A percentile compares a stretch with the other conserved stretches of the same genome.
These are phyloP conservation scores for Tetragnatha montana DNA, from an alignment of 2,888 invertebrate genomes.

Conservation along the genomic window DNA sequence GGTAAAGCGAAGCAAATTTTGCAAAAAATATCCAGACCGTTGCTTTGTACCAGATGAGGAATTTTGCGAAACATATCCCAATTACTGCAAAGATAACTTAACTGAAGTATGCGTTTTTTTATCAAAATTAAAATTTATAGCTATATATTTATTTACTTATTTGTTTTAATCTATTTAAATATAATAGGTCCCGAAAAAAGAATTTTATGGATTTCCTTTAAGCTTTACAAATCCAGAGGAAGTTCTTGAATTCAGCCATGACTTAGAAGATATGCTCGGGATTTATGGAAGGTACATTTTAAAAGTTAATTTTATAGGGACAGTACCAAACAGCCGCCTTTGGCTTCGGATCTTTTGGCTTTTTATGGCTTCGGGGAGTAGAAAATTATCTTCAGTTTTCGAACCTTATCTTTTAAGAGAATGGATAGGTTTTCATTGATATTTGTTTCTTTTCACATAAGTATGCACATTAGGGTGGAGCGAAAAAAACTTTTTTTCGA, in stretches of 20 bases:
- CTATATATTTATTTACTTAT: not conserved
- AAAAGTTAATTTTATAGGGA: not conserved
- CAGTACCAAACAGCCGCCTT: not conserved
- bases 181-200: slow-evolving; percentile 7
- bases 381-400: too few relatives aligned
- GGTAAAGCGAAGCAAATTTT: slow-evolving; percentile 45
- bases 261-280: not conserved
- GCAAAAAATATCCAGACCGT: slow-evolving; percentile 36
- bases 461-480: not conserved
- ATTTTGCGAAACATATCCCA: slow-evolving; percentile 21
- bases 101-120: slow-evolving; percentile 2
- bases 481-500: too few relatives aligned
- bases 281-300: not conserved
- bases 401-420: too few relatives aligned
- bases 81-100: slow-evolving; percentile 9
- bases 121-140: not conserved
- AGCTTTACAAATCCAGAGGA: not conserved
- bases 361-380: not conserved
- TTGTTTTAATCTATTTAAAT: not conserved
- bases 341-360: not conserved
- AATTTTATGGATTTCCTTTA: not conserved
- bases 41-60: slow-evolving; percentile 14
- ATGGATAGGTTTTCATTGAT: too few relatives aligned
- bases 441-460: too few relatives aligned
- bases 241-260: slow-evolving; percentile 8